Conservation (phyloP, 2,797 vertebrate genomes). For the Luscinia megarhynchos region DNA sequence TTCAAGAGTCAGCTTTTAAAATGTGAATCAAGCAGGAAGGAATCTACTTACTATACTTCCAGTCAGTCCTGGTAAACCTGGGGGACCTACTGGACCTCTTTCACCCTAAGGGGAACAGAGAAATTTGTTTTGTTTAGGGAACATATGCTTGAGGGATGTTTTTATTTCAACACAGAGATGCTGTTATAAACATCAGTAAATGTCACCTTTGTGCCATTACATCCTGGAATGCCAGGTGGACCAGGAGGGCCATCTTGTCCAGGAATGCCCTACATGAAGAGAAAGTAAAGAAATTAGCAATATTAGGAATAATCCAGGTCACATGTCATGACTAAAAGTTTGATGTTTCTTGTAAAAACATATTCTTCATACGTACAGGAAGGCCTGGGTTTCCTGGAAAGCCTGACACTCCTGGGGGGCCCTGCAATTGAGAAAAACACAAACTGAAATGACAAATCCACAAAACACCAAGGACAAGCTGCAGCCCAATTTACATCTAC, state of each 20-base stretch:
- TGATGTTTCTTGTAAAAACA: not conserved
- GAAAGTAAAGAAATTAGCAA: not conserved
- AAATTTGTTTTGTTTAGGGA: slow-evolving; percentile 1
- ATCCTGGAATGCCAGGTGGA: slow-evolving; percentile 91
- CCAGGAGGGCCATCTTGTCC: slow-evolving; percentile 94
- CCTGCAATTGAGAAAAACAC: slow-evolving; percentile 78
- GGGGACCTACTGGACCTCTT: slow-evolving; percentile 83
- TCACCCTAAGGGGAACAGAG: slow-evolving; percentile 84
- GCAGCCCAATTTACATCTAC: not conserved
- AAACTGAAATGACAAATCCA: not conserved
- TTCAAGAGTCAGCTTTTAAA: not conserved
- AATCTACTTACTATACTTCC: slow-evolving; percentile 87
- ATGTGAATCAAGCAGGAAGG: not conserved
- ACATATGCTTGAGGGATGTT: not conserved
- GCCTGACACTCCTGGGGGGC: slow-evolving; percentile 87
- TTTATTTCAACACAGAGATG: not conserved
- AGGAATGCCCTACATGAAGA: slow-evolving; percentile 87
- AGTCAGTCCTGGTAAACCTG: slow-evolving; percentile 84
- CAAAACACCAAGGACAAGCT: not conserved
- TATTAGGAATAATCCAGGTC: not conserved
- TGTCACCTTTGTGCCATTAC: slow-evolving; percentile 96
- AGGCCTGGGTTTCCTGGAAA: slow-evolving; percentile 94
- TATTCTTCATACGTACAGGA: slow-evolving; percentile 83
- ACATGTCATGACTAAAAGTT: not conserved
- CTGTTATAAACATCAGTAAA: not conserved